Base-by-base conservation (phyloP, 1,140 invertebrate genomes). In the Aphelinus atriplicis region DNA sequence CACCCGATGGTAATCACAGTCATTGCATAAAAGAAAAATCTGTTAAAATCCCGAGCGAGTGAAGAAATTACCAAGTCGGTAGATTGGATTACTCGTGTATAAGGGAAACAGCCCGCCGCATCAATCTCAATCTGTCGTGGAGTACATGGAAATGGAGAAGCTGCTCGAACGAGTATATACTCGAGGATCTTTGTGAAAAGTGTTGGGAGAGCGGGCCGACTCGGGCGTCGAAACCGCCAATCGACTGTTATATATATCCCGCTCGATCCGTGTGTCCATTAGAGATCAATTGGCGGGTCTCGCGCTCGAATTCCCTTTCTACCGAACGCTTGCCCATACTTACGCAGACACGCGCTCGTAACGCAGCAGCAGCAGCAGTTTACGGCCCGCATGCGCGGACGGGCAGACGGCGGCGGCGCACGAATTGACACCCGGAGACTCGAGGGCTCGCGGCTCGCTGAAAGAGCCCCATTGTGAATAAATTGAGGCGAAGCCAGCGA, bases 391-490 rank as follows among this genome's bases (percentile, higher is more conserved):
- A 86, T 85, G 77, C 4, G 9, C 51, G 51, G 51, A 53, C 26
- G 26, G 71, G 81, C 71, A 75, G 69, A 75, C 75, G 75, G 80
- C 71, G 69, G 26, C 26, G 26, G 73, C 56, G 53, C 47, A 62
- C 81, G 77, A 80, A 81, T 73, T 83, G 77, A 84, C 81, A 80
- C 77, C 83, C 78, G 79, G 80, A 77, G 80, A 84, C 80, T 80
- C 81, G 80, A 80, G 80, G 78, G 83, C 81, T 83, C 80, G 62
- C n/a, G 43, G 26, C 26, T 26, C 42, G 82, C 83, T 87, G 80
- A 86, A 86, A 85, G 82, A 81, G 81, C 72, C 82, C 63, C 81
- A 87, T 87, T 87, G 85, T 87, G 81, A 83, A 85, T 83, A 84
- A 85, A 87, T 86, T 86, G 84, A 85, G 80, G 80, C 80, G 80